Base-by-base conservation (phyloP, 2,888 invertebrate genomes). In the Melanargia galathea region DNA sequence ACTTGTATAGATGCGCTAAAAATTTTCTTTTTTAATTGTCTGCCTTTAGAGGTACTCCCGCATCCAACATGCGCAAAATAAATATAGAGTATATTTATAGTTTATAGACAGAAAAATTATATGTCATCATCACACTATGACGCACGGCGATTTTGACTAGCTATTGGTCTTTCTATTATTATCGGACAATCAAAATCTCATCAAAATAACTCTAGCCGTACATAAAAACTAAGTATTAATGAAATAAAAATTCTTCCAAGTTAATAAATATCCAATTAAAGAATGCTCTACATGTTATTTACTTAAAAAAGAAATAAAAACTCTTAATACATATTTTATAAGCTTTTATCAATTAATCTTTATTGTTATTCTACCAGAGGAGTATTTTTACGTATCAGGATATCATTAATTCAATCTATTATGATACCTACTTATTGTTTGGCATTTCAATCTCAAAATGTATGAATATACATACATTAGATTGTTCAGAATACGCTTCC, bases 301-400 rank as follows among this genome's bases (percentile, higher is more conserved):
- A 33, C 51, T 18, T 35, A 52, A 52, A 52, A 52, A 52, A 11
- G 52, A 20, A 22, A 52, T 52, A 52, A 52, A 52, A 52, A n/a
- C n/a, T 52, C 52, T 35, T 20, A 20, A 52, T 52, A 52, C 33
- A 52, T 52, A 52, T 13, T 33, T 35, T 13, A 52, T 13, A 13
- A 35, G 20, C 20, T 13, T n/a, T 33, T 52, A 52, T 52, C 35
- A 52, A 52, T 52, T 52, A 52, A 52, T 52, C 52, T 52, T 35
- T 52, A 52, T 52, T 52, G 35, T 52, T 20, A 49, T 52, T 6
- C 7, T 52, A 35, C 16, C n/a, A 13, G 4, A 18, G 35, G 35
- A 35, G 20, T 52, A 52, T 52, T 52, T 51, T 52, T 52, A 52
- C 35, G 35, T 18, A 52, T 20, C 52, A 18, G 52, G 52, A 52